Base-by-base conservation (phyloP, 2,888 invertebrate species). In the Ectemnius lituratus region DNA sequence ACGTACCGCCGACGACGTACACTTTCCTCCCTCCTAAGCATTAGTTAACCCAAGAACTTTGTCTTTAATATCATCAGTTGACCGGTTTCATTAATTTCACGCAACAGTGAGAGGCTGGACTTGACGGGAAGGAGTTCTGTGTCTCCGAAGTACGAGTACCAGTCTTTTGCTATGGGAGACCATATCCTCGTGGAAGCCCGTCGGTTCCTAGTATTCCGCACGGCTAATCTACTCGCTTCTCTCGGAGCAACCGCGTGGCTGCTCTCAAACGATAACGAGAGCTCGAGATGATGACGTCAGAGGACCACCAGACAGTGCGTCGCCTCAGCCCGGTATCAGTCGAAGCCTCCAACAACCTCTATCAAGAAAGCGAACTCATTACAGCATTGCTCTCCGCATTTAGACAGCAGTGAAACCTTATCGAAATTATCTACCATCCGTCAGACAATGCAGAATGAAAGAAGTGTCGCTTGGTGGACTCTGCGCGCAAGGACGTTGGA, bases 251-350 rank as follows among this genome's bases (percentile, higher is more conserved):
- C 69, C 64, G 70, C 67, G 72, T 62, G 70, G 64, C 70, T 64
- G 67, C 67, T 73, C 61, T 62, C 70, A 76, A 83, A 76, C 80
- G 85, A 84, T 84, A 84, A 84, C 74, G 66, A 78, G 75, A 70
- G 67, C 73, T 57, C 23, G 23, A 23, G 23, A 23, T 69, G 73
- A 67, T 86, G 84, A 85, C 85, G 84, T 83, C 78, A 83, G 62
- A 81, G 84, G 79, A 80, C 76, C 80, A 81, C 79, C 84, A 88
- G 87, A 87, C 87, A 85, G 87, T 83, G 70, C 80, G 87, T 85
- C 87, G 87, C 87, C 87, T 47, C 64, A 67, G 68, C 70, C 76
- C 61, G 72, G 67, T 84, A 82, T 80, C 79, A 78, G 88, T 88
- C 0, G 59, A 69, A 67, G 70, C 80, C 77, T 77, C 83, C 23